Evolutionary conservation across 1,140 invertebrate species (phyloP).

Genomic region (Cryptotermes secundus): DNA sequence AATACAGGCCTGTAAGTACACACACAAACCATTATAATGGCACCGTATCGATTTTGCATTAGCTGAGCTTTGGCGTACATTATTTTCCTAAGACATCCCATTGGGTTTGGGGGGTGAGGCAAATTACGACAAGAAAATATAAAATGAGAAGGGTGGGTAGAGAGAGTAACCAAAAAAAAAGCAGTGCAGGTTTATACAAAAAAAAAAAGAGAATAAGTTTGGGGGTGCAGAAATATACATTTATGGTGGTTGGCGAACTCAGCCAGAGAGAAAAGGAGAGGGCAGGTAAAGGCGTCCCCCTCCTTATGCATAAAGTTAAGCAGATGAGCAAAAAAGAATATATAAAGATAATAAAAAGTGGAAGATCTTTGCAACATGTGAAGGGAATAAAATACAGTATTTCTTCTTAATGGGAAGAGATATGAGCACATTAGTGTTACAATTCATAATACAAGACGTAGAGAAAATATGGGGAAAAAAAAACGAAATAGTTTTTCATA

Average conservation of each 20-base stretch:
- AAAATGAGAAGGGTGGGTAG: not conserved
- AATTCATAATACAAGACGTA: not conserved
- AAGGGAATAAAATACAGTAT: conserved; percentile 9
- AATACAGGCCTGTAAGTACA: conserved; percentile 22
- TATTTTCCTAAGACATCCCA: not conserved
- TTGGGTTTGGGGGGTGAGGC: not conserved
- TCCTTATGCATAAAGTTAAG: not conserved
- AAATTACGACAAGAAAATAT: not conserved
- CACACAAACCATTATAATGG: conserved; percentile 28
- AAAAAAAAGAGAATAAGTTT: conserved; percentile 20
- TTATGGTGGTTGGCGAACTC: not conserved
- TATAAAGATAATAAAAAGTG: conserved; percentile 2
- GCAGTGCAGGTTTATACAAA: conserved; percentile 10
- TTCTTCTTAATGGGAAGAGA: not conserved
- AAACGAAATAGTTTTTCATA: too few species aligned
- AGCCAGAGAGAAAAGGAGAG: not conserved
- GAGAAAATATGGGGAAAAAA: not conserved
- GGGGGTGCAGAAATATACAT: conserved; percentile 5
- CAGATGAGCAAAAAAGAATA: not conserved
- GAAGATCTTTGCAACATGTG: not conserved
- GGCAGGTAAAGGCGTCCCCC: not conserved
- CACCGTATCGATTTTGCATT: conserved; percentile 29
- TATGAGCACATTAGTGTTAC: not conserved
- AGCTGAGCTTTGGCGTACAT: conserved; percentile 29
- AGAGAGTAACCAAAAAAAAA: conserved; percentile 9